phyloP scores from a whole-genome alignment of 2,888 invertebrate genomes.

The Gastrophysa polygoni region DNA sequence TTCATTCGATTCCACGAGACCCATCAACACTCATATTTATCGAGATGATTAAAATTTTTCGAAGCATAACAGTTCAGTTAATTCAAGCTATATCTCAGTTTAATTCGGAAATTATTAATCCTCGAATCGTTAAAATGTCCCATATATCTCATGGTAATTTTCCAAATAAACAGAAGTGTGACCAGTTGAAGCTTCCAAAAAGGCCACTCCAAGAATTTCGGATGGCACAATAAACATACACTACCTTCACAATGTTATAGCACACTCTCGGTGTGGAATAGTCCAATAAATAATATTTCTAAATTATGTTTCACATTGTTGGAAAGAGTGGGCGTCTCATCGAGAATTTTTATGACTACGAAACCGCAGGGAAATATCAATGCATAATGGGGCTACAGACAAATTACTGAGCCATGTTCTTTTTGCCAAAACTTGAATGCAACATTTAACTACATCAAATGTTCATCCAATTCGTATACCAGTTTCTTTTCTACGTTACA shows the following conservation, averaged over 20 bases:
- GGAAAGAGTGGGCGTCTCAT: slow-evolving; percentile 3
- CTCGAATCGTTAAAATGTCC: slow-evolving; percentile 37
- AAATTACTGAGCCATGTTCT: neutral
- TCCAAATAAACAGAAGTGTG: slow-evolving; percentile 43
- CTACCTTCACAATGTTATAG: slow-evolving; percentile 37
- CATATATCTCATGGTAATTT: slow-evolving; percentile 43
- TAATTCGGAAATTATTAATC: slow-evolving; percentile 44
- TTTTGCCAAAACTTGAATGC: neutral
- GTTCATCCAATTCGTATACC: too few relatives aligned
- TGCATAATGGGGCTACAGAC: neutral
- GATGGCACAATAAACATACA: slow-evolving; percentile 36
- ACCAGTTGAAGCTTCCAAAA: slow-evolving; percentile 26
- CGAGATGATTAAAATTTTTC: slow-evolving; percentile 31
- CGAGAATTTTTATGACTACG: slow-evolving; percentile 1
- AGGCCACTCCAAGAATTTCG: slow-evolving; percentile 7
- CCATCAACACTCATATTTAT: slow-evolving; percentile 34
- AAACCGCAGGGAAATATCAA: neutral
- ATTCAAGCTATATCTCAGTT: slow-evolving; percentile 40
- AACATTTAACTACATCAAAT: neutral
- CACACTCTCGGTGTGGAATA: slow-evolving; percentile 33
- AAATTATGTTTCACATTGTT: slow-evolving; percentile 1
- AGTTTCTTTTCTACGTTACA: too few relatives aligned
- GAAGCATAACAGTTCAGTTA: slow-evolving; percentile 37
- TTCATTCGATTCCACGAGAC: slow-evolving; percentile 10
- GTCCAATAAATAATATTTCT: slow-evolving; percentile 18